Evolutionary conservation across 2,888 invertebrate species (phyloP).

Genomic region (Pelosia muscerda): DNA sequence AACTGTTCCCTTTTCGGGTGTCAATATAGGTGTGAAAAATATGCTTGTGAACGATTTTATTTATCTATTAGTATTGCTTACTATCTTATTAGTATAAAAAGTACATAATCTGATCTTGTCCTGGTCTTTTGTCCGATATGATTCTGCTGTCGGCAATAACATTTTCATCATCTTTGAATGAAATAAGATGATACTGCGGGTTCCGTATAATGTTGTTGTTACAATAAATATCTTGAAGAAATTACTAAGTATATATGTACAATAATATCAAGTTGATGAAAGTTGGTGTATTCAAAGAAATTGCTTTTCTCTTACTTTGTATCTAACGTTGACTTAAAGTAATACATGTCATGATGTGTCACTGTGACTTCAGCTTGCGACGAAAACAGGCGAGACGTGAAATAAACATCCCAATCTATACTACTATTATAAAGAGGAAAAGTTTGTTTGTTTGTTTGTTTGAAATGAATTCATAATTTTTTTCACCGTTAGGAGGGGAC

Average conservation of each 20-base stretch:
- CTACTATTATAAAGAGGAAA: too few relatives aligned
- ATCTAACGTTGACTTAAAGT: slow-evolving; percentile 1
- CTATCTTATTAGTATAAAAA: too few relatives aligned
- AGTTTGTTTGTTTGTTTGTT: too few relatives aligned
- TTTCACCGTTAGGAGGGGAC: too few relatives aligned
- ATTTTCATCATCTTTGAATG: background rate
- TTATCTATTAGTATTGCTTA: background rate
- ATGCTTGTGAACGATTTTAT: background rate
- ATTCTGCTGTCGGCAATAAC: too few relatives aligned
- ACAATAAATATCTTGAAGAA: background rate
- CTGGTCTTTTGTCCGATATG: too few relatives aligned
- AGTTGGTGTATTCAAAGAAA: slow-evolving; percentile 7
- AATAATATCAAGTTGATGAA: slow-evolving; percentile 2
- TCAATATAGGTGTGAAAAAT: background rate
- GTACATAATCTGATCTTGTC: too few relatives aligned
- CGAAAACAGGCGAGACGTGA: background rate
- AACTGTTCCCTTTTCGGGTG: background rate
- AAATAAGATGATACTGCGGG: background rate
- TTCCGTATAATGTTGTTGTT: background rate
- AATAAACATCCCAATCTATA: too few relatives aligned
- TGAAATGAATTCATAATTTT: too few relatives aligned
- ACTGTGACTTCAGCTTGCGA: background rate
- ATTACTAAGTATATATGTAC: too few relatives aligned
- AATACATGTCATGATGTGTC: background rate
- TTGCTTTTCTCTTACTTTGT: background rate